Evolutionary conservation across 30 jellyfish, hydroid and myxozoan genomes (phyloP), one percentile per base, ranked within the genome.

Genomic region (Mastigias papua): DNA sequence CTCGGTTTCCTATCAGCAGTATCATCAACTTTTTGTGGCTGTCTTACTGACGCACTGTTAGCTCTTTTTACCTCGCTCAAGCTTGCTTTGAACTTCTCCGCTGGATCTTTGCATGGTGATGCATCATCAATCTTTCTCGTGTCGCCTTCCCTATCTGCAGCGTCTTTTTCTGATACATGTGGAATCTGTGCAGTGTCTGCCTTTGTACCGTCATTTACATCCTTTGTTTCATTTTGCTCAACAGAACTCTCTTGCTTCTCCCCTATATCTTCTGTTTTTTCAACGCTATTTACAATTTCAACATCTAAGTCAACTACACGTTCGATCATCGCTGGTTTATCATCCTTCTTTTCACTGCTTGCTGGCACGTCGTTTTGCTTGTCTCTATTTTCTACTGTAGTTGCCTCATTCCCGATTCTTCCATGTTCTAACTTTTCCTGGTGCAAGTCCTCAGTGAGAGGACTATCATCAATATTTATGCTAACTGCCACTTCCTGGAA

Each of bases 401-500:
- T 81, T 34, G 51, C 34, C 34, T 32, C 64, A 34, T 69, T n/a
- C 5, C 22, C 75, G 6, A 4, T 61, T 27, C 1, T 49, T n/a
- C 19, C 58, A 25, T 65, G 69, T 1, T 57, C 30, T 51, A 15
- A 15, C 29, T 68, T 72, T 25, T 34, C 76, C 60, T 35, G 16
- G 9, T 26, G 48, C 21, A 29, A 48, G 23, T 71, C 58, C 35
- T 80, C 90, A 31, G 25, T 37, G 42, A 49, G 91, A 16, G 66
- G 77, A 25, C 19, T 89, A 4, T 72, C 92, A 34, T 92, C 98
- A 35, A 82, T 80, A 30, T 90, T 25, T 21, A 82, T 86, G 33
- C 86, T 96, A 4, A 81, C 91, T n/a, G 86, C 96, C 51, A 76
- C 79, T 1, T 64, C 92, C 22, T 74, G 82, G 28, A 49, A 50